A percentile compares a stretch with the other conserved stretches of the same genome.
phyloP scores from a whole-genome alignment of 2,797 vertebrate genomes.

The Acridotheres tristis region DNA sequence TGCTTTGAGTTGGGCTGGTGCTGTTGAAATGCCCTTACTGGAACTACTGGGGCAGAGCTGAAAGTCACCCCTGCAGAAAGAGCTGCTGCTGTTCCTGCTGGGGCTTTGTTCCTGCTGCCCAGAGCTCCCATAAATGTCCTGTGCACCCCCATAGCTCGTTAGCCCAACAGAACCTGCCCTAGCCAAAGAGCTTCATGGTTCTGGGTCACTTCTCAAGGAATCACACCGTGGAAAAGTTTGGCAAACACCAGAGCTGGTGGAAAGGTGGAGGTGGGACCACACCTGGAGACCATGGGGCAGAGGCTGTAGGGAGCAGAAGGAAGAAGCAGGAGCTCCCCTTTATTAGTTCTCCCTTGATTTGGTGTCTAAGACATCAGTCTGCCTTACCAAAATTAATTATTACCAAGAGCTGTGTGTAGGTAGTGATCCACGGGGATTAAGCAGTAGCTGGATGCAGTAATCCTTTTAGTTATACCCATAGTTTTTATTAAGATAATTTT shows the following conservation, averaged over 20 bases:
- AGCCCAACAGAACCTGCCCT: not conserved
- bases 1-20: not conserved
- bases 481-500: not conserved
- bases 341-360: not conserved
- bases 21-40: not conserved
- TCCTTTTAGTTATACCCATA: not conserved
- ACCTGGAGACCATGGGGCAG: not conserved
- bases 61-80: not conserved
- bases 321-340: not conserved
- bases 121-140: not conserved
- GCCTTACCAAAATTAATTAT: not conserved
- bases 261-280: not conserved
- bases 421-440: not conserved
- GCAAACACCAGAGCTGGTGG: not conserved
- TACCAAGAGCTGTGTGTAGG: not conserved
- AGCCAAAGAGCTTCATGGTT: not conserved
- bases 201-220: not conserved
- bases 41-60: not conserved
- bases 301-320: not conserved
- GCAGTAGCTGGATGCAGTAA: not conserved
- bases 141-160: not conserved
- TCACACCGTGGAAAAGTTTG: not conserved
- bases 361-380: accelerated
- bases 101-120: not conserved
- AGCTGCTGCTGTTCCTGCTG: not conserved